A percentile compares a stretch with the other conserved stretches of the same genome.
phyloP scores from a whole-genome alignment of 2,113 vertebrate species.

The Apistogramma diplotaenia region DNA sequence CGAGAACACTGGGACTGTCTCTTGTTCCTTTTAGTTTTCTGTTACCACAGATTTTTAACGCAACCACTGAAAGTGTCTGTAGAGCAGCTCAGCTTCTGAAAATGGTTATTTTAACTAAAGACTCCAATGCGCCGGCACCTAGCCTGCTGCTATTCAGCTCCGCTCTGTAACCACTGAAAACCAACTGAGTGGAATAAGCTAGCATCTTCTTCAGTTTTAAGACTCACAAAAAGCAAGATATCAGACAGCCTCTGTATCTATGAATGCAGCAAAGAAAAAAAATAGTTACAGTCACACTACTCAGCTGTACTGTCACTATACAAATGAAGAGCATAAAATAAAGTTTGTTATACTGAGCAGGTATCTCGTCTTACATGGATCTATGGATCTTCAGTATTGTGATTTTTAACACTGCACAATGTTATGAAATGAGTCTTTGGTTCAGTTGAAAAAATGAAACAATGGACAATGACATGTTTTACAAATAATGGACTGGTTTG shows the following conservation, averaged over 20 bases:
- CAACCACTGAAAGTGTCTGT: not conserved
- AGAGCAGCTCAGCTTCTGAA: not conserved
- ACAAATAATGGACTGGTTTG: not conserved
- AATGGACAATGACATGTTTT: not conserved
- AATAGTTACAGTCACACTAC: not conserved
- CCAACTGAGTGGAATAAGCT: not conserved
- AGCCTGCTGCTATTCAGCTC: not conserved
- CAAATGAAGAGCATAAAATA: conserved; percentile 4
- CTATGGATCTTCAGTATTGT: not conserved
- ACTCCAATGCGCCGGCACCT: not conserved
- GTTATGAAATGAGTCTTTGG: conserved; percentile 67
- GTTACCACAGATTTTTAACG: not conserved
- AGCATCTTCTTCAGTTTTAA: conserved; percentile 19
- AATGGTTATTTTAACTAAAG: not conserved
- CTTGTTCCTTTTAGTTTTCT: not conserved
- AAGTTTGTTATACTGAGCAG: not conserved
- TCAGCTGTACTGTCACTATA: not conserved
- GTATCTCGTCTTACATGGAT: conserved; percentile 15
- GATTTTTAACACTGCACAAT: conserved; percentile 15
- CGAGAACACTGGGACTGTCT: not conserved
- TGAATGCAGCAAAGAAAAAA: not conserved
- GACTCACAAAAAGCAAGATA: conserved; percentile 21
- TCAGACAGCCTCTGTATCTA: not conserved
- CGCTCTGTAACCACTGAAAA: not conserved
- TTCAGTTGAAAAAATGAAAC: conserved; percentile 58